Base-by-base conservation (phyloP, 2,888 invertebrate species). In the Pristionchus fissidentatus region DNA sequence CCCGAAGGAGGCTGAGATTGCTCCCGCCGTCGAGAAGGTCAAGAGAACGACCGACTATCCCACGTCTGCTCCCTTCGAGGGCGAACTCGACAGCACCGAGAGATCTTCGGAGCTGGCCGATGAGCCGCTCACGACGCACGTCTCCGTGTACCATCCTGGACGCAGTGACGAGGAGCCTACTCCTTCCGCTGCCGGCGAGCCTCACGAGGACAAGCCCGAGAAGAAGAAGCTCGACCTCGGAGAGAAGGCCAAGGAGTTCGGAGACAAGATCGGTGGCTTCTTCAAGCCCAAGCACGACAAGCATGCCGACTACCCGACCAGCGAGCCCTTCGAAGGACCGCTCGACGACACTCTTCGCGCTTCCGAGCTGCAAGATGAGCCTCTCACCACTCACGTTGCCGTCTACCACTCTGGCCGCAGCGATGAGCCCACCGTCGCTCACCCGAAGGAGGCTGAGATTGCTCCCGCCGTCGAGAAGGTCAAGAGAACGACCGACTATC, bases 211-310 rank as follows among this genome's bases (percentile, higher is more conserved):
- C 4, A 43, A 73, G n/a, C 41, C 38, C 22, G 73, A 73, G 73
- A 73, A 73, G 73, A 73, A 73, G 73, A 73, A 73, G 73, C 43
- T 73, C 41, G 73, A 73, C 73, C 13, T 73, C 73, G 43, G 43
- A 10, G 73, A 73, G 38, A 73, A 73, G 43, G 73, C 73, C 10
- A 73, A 73, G 73, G 43, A 73, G 19, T 22, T 73, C 41, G 73
- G 73, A 8, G 73, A 73, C 73, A 73, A 73, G 43, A 73, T 78
- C 52, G 41, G 52, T 13, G 52, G 78, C 13, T n/a, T 78, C 29
- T 78, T 78, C 52, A 55, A 78, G 52, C 5, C 43, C 19, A 55
- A 78, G 55, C n/a, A n/a, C n/a, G 78, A 49, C 32, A 32, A 49
- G 38, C 78, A 78, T 29, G 78, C 49, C n/a, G 78, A 49, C 52